These are phyloP conservation scores for Holacanthella duospinosa DNA, from an alignment of 2,888 invertebrate genomes.

Conservation along the genomic window DNA sequence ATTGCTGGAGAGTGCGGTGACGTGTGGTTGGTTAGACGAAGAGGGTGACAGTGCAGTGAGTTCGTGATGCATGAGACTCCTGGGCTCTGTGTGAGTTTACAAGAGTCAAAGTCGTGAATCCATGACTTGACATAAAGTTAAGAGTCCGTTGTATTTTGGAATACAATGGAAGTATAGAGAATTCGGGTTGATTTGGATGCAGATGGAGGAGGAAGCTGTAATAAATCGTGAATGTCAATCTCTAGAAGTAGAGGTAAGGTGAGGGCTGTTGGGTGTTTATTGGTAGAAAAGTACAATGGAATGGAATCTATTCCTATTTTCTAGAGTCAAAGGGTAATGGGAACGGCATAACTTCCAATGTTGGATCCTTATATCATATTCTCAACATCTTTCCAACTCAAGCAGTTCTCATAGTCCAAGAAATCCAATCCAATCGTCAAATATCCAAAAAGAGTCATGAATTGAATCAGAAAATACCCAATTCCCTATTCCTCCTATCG, in stretches of 20 bases:
- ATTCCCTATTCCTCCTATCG: background rate
- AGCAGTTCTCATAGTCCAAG: background rate
- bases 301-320: background rate
- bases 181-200: background rate
- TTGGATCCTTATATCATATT: background rate
- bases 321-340: background rate
- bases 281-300: background rate
- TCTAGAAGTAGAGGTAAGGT: background rate
- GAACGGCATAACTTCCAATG: background rate
- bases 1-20: no score
- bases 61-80: no score
- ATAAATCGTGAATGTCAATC: slow-evolving; percentile 5
- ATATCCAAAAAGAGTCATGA: background rate
- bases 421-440: background rate
- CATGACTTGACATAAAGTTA: background rate
- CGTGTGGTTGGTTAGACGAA: no score
- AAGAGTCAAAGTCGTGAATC: background rate
- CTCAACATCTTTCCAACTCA: background rate
- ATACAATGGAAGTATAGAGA: background rate
- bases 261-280: background rate
- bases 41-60: no score
- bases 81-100: no score
- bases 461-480: background rate
- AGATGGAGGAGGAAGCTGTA: background rate
- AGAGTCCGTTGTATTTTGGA: background rate